A percentile compares a stretch with the other conserved stretches of the same genome.
phyloP scores from a whole-genome alignment of 2,797 vertebrate species.

The Epinephelus coioides region DNA sequence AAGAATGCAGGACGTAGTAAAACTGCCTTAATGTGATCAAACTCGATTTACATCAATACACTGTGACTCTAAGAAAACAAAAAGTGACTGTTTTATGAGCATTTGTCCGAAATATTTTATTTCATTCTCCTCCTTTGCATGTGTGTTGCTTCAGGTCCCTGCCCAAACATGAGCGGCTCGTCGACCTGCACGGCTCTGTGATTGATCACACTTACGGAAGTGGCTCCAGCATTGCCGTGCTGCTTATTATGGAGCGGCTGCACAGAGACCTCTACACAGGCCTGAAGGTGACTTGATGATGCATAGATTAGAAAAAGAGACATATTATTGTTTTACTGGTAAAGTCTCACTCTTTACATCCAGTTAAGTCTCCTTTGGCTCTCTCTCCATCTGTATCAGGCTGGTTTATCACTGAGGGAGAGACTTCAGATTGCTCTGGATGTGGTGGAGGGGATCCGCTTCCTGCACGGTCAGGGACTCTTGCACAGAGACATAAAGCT shows the following conservation, averaged over 20 bases:
- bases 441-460: slow-evolving; percentile 98
- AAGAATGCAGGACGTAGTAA: slow-evolving; percentile 1
- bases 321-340: background rate
- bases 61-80: background rate
- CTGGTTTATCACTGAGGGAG: slow-evolving; percentile 90
- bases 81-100: background rate
- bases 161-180: slow-evolving; percentile 94
- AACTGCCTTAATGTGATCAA: background rate
- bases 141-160: slow-evolving; percentile 86
- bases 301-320: too few species aligned
- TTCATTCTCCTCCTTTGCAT: background rate
- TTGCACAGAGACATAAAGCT: slow-evolving; percentile 98
- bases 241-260: slow-evolving; percentile 98
- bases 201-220: slow-evolving; percentile 94
- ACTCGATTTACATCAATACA: background rate
- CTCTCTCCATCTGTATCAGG: slow-evolving; percentile 75
- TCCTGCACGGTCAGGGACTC: slow-evolving; percentile 96
- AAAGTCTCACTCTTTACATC: background rate
- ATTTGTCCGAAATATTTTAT: background rate
- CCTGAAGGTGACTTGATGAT: slow-evolving; percentile 88
- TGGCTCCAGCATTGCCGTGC: slow-evolving; percentile 95
- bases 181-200: slow-evolving; percentile 96
- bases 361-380: background rate
- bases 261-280: slow-evolving; percentile 97
- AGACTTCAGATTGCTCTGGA: slow-evolving; percentile 95